These are phyloP conservation scores for Leucoptera coffeella DNA, from an alignment of 2,888 invertebrate species.

Conservation along the genomic window DNA sequence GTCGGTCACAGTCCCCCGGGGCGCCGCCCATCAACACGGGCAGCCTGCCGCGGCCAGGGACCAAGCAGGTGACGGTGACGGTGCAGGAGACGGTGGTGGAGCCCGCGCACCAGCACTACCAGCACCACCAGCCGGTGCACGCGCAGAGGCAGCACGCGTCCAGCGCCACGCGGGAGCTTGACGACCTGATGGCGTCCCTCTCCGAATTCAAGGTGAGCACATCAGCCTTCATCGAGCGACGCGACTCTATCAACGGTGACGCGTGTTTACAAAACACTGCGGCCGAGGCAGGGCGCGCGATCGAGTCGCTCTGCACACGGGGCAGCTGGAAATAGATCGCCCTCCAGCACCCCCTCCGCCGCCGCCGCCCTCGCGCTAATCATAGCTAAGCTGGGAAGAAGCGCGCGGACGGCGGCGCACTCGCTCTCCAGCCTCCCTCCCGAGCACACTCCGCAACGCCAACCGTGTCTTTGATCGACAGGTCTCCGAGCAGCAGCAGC, in stretches of 20 bases:
- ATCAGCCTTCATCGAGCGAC: too few species aligned
- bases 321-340: slow-evolving; percentile 50
- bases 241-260: slow-evolving; percentile 1
- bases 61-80: slow-evolving; percentile 53
- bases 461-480: too few species aligned
- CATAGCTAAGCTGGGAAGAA: slow-evolving; percentile 15
- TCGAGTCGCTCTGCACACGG: slow-evolving; percentile 57
- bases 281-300: slow-evolving; percentile 52
- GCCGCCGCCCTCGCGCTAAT: slow-evolving; percentile 33
- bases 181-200: slow-evolving; percentile 92
- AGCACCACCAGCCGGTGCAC: slow-evolving; percentile 18
- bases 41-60: slow-evolving; percentile 41
- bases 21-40: slow-evolving; percentile 15
- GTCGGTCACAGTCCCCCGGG: slow-evolving; percentile 10
- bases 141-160: slow-evolving; percentile 58
- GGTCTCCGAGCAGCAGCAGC: too few species aligned
- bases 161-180: slow-evolving; percentile 88
- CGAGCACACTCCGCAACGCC: slow-evolving; percentile 24
- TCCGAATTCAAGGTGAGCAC: slow-evolving; percentile 84
- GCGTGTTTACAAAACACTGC: slow-evolving; percentile 1
- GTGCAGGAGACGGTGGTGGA: slow-evolving; percentile 49
- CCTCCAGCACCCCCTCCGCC: slow-evolving; percentile 26
- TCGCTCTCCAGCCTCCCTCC: slow-evolving; percentile 41
- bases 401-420: background rate
- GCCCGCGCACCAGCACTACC: slow-evolving; percentile 30